Evolutionary conservation across 2,888 invertebrate species (phyloP).

Genomic region (Zelleria hepariella): DNA sequence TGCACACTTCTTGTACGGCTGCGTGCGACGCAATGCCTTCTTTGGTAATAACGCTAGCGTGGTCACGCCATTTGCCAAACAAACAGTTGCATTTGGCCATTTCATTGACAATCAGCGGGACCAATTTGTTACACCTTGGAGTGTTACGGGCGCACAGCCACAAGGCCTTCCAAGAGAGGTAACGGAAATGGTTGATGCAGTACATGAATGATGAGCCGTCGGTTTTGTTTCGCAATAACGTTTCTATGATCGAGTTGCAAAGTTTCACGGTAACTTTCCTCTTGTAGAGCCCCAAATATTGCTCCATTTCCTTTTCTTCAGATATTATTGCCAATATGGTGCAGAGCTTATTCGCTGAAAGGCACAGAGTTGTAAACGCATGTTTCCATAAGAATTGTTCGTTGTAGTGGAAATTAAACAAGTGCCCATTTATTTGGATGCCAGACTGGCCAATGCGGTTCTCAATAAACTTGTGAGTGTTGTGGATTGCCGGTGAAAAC

Average conservation of each 20-base stretch:
- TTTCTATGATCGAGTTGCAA: constrained; percentile 46
- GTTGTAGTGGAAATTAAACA: constrained; percentile 53
- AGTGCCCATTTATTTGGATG: constrained; percentile 51
- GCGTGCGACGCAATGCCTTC: constrained; percentile 28
- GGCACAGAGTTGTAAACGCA: constrained; percentile 52
- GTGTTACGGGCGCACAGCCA: constrained; percentile 48
- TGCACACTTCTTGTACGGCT: constrained; percentile 45
- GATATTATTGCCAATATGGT: constrained; percentile 53
- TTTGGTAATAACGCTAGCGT: constrained; percentile 40
- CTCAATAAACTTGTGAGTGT: constrained; percentile 48
- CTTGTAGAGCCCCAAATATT: constrained; percentile 44
- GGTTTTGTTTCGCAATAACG: constrained; percentile 37
- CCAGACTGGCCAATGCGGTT: constrained; percentile 58
- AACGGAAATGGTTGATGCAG: constrained; percentile 61
- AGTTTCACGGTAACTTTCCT: constrained; percentile 54
- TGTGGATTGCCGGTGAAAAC: constrained; percentile 39
- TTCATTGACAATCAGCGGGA: constrained; percentile 39
- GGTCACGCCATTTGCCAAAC: constrained; percentile 55
- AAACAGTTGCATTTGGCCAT: constrained; percentile 55
- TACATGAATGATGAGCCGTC: constrained; percentile 37
- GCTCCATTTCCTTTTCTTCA: constrained; percentile 34
- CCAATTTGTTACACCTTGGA: constrained; percentile 43
- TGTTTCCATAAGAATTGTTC: constrained; percentile 52
- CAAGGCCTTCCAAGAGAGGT: constrained; percentile 54
- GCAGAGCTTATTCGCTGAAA: constrained; percentile 65